Base-by-base conservation (phyloP, 2,797 vertebrate genomes). In the Poecilia wingei region DNA sequence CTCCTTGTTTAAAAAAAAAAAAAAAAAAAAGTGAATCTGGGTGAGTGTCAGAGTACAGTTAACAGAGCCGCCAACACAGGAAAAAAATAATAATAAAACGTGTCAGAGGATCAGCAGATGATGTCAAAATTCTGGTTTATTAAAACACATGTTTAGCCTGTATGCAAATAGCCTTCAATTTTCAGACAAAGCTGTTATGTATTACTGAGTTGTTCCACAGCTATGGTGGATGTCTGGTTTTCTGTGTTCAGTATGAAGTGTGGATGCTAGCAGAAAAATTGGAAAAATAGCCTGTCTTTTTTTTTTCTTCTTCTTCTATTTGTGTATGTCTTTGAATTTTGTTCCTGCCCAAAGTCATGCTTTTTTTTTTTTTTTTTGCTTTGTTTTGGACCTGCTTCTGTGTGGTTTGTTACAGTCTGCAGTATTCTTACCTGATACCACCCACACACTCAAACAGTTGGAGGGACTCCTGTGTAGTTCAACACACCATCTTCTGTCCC, bases 401-500 rank as follows among this genome's bases (percentile, higher is more conserved):
- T 91, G 89, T 94, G 85, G 91, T 85, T 87, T 89, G 84, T 93
- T 88, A 87, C 87, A 82, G 90, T 93, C 90, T 91, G 90, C 93
- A 91, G 91, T 94, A 92, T 91, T 93, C 86, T 85, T 79, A 86
- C 82, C 91, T 46, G 77, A 89, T 80, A 76, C 85, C 79, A 86
- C 86, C 87, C 85, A 87, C 84, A 86, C 79, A 76, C 84, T 86
- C 78, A 80, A 90, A 89, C 87, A 86, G 88, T 86, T 91, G 82
- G 88, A 94, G 92, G 93, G 92, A 94, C 93, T 96, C 92, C 87
- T 82, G 84, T 94, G 87, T 86, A 87, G 93, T 84, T 87, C 94
- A 91, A 93, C 92, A 84, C 74, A 78, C 88, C 90, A 88, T 94
- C 87, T 93, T 96, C 91, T 91, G 92, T 95, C 93, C 94, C 92